Evolutionary conservation across 2,888 invertebrate genomes (phyloP).

Genomic region (Lycia hirtaria): DNA sequence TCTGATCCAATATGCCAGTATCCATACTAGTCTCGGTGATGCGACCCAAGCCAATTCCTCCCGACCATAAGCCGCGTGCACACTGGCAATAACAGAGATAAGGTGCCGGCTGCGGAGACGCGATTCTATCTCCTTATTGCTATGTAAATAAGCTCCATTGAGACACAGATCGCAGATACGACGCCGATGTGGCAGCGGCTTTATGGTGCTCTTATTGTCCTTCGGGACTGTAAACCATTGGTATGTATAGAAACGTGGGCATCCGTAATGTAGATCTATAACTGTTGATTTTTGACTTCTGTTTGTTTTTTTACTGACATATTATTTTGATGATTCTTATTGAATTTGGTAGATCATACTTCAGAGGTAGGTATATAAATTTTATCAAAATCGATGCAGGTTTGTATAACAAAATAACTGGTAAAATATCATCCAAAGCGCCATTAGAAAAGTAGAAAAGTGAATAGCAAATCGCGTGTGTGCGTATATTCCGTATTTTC

Average conservation of each 20-base stretch:
- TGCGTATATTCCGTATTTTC: neutral
- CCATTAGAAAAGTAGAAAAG: too few relatives aligned
- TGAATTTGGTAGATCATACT: too few relatives aligned
- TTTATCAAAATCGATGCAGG: too few relatives aligned
- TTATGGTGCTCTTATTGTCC: constrained; percentile 66
- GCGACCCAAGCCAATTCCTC: constrained; percentile 71
- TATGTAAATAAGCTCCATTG: constrained; percentile 83
- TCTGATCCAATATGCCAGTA: too few relatives aligned
- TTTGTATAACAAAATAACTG: too few relatives aligned
- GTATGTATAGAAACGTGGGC: constrained; percentile 32
- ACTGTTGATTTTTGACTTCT: constrained; percentile 16
- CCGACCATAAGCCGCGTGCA: constrained; percentile 77
- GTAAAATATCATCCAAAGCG: too few relatives aligned
- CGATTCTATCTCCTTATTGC: constrained; percentile 79
- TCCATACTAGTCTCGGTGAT: constrained; percentile 10
- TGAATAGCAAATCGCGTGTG: too few relatives aligned
- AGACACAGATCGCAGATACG: constrained; percentile 76
- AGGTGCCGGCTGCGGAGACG: constrained; percentile 62
- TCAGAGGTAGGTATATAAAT: too few relatives aligned
- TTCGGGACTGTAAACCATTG: constrained; percentile 43
- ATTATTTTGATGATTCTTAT: too few relatives aligned
- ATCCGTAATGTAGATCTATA: constrained; percentile 21
- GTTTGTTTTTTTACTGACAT: too few relatives aligned
- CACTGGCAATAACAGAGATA: constrained; percentile 78
- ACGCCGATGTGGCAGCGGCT: constrained; percentile 78